phyloP scores from a whole-genome alignment of 2,113 vertebrate species.

The Ariopsis seemanni region DNA sequence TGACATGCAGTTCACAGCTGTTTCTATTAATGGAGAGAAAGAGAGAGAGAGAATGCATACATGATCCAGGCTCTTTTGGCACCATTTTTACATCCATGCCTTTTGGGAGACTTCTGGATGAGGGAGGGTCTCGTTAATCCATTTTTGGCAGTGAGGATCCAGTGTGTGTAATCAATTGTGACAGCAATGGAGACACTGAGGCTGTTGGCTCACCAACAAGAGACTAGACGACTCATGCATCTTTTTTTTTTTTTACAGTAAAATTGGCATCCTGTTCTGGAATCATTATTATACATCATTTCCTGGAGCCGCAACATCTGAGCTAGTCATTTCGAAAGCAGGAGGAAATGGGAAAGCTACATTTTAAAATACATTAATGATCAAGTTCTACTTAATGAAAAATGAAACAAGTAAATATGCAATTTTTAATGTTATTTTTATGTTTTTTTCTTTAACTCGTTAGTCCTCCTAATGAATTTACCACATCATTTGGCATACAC shows the following conservation, averaged over 20 bases:
- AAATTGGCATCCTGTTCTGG: constrained; percentile 62
- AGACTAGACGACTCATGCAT: constrained; percentile 56
- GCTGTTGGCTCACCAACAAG: constrained; percentile 58
- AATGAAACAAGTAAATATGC: neutral
- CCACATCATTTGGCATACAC: neutral
- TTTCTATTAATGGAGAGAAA: constrained; percentile 57
- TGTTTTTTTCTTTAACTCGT: neutral
- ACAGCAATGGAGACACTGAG: constrained; percentile 70
- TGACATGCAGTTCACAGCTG: constrained; percentile 48
- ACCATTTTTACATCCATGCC: constrained; percentile 42
- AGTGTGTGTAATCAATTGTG: constrained; percentile 69
- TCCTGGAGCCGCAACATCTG: constrained; percentile 53
- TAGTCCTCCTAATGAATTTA: neutral
- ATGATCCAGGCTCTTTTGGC: constrained; percentile 47
- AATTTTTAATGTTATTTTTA: neutral
- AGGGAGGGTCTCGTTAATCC: constrained; percentile 58
- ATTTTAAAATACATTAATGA: neutral
- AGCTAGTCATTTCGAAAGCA: constrained; percentile 48
- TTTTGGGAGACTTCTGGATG: constrained; percentile 54
- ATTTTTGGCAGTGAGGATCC: constrained; percentile 60
- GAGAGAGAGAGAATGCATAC: neutral
- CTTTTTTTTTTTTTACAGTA: constrained; percentile 55
- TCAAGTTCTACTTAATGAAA: neutral
- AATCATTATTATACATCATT: constrained; percentile 61
- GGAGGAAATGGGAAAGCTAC: constrained; percentile 7